A percentile compares a stretch with the other conserved stretches of the same genome.
These are phyloP conservation scores for Geophilus truncorum DNA, from an alignment of 2,888 invertebrate genomes.

Conservation along the genomic window DNA sequence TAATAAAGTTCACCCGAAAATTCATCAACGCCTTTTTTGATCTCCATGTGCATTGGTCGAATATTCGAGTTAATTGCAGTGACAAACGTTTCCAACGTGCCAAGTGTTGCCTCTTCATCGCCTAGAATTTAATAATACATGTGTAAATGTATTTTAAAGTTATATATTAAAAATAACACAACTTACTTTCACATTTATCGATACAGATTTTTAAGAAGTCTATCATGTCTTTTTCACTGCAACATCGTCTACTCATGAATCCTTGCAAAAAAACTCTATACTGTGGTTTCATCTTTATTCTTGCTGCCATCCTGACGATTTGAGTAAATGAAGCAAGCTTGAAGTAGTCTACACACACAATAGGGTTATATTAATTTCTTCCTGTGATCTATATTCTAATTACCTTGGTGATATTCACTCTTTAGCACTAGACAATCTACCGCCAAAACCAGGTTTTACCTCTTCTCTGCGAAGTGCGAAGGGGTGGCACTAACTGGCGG, in stretches of 20 bases:
- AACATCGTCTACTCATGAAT: conserved; percentile 37
- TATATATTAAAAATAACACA: too few relatives aligned
- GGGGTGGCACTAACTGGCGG: too few relatives aligned
- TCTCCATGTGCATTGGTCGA: conserved; percentile 45
- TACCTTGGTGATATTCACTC: too few relatives aligned
- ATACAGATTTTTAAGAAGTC: background rate
- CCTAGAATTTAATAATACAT: background rate
- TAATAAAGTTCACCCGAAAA: conserved; percentile 44
- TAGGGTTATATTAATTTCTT: too few relatives aligned
- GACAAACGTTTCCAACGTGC: conserved; percentile 40
- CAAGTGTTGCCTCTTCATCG: background rate
- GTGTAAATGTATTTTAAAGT: background rate
- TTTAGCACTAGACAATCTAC: too few relatives aligned
- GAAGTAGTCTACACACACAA: too few relatives aligned
- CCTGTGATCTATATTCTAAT: too few relatives aligned
- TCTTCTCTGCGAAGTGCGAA: too few relatives aligned
- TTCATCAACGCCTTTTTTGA: conserved; percentile 46
- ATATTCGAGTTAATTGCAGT: conserved; percentile 43
- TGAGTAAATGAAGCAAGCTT: background rate
- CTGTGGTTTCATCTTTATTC: conserved; percentile 29
- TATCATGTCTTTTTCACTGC: background rate
- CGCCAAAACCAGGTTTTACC: too few relatives aligned
- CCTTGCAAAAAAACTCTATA: conserved; percentile 38
- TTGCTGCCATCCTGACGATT: background rate
- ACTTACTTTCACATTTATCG: background rate